Conservation (phyloP, 37 sponge, comb jelly and placozoan genomes). For the Corticium candelabrum region DNA sequence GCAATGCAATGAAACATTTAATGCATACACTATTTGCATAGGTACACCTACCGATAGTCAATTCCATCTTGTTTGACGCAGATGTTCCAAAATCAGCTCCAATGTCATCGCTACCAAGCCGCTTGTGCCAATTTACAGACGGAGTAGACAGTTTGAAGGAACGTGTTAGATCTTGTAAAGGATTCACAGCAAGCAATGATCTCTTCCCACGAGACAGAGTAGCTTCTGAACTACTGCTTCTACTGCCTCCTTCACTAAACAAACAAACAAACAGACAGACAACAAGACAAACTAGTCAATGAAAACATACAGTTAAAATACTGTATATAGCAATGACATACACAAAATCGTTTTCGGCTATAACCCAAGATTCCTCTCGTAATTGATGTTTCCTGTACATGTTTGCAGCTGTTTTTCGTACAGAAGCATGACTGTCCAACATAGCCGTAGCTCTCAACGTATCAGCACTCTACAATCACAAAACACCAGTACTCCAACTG, state of each 20-base stretch:
- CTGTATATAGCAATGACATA: too few species aligned
- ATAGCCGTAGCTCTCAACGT: not conserved
- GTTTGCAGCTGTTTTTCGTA: not conserved
- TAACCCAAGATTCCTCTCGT: not conserved
- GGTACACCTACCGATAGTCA: too few species aligned
- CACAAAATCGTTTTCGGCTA: not conserved
- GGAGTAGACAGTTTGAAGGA: not conserved
- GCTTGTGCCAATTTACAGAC: conserved; percentile 7
- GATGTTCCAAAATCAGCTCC: not conserved
- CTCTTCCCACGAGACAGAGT: too few species aligned
- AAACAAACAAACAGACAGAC: too few species aligned
- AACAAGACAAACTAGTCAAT: too few species aligned
- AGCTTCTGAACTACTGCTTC: too few species aligned
- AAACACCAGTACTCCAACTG: too few species aligned
- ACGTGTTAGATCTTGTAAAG: not conserved
- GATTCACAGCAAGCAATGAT: too few species aligned
- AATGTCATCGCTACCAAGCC: not conserved
- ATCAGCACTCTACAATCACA: not conserved
- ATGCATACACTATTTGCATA: not conserved
- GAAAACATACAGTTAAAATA: too few species aligned
- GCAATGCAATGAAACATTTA: not conserved
- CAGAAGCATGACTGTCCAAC: not conserved
- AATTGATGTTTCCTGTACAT: not conserved
- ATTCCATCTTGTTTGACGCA: not conserved
- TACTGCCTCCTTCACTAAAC: too few species aligned